Conservation (phyloP, 2,888 invertebrate genomes). For the Cabera pusaria region DNA sequence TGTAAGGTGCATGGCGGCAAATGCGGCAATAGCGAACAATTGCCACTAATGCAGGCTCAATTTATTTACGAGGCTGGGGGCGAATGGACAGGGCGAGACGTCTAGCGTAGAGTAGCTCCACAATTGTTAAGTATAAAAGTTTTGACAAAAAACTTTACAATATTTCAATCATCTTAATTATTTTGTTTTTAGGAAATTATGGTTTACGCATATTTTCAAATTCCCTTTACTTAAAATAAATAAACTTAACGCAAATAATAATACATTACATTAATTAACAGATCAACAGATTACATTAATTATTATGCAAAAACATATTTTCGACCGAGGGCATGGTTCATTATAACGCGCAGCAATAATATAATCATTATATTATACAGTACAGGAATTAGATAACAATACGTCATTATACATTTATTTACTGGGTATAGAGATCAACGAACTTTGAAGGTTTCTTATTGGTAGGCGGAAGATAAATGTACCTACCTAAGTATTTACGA, state of each 20-base stretch:
- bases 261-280: too few species aligned
- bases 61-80: slow-evolving; percentile 82
- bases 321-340: slow-evolving; percentile 8
- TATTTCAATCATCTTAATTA: too few species aligned
- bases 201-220: too few species aligned
- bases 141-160: neutral
- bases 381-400: slow-evolving; percentile 39
- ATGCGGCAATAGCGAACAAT: slow-evolving; percentile 77
- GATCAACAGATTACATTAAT: too few species aligned
- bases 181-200: too few species aligned
- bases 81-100: slow-evolving; percentile 53
- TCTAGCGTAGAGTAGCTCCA: slow-evolving; percentile 49
- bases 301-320: too few species aligned
- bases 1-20: slow-evolving; percentile 54
- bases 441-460: slow-evolving; percentile 53
- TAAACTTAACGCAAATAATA: too few species aligned
- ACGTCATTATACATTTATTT: slow-evolving; percentile 40
- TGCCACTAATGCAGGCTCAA: slow-evolving; percentile 82
- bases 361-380: slow-evolving; percentile 22
- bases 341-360: slow-evolving; percentile 13
- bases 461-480: slow-evolving; percentile 64
- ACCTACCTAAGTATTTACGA: slow-evolving; percentile 32
- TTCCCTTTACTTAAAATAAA: too few species aligned
- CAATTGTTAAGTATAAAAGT: neutral
- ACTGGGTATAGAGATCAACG: slow-evolving; percentile 57